Percentiles rank a stretch among this genome's conserved stretches.
These are phyloP conservation scores for Indicator maculatus DNA, from an alignment of 2,113 vertebrate genomes.

Conservation along the genomic window DNA sequence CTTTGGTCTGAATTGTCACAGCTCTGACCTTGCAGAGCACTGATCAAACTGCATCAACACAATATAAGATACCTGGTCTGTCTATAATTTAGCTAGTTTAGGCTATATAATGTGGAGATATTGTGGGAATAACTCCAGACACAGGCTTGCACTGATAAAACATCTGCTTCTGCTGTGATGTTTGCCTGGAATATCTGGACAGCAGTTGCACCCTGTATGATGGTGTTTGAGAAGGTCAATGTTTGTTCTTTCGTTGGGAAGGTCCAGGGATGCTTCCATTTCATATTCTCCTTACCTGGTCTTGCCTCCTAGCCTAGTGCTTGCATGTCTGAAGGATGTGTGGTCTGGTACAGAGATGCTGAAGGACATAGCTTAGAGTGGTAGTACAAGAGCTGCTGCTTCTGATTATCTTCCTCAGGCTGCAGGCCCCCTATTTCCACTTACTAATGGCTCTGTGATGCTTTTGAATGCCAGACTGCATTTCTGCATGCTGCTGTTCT, in stretches of 20 bases:
- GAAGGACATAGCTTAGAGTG: background rate
- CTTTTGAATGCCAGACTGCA: background rate
- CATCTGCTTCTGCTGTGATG: background rate
- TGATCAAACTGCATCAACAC: background rate
- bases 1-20: background rate
- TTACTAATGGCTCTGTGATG: accelerated
- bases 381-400: background rate
- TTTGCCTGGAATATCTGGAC: background rate
- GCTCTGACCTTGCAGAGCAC: background rate
- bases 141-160: background rate
- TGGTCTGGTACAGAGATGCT: background rate
- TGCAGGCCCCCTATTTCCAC: background rate
- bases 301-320: background rate
- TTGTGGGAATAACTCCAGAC: background rate
- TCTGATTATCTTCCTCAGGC: background rate
- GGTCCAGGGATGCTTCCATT: background rate
- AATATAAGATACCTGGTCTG: accelerated
- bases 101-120: background rate
- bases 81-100: background rate
- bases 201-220: accelerated
- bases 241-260: background rate
- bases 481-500: background rate
- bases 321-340: background rate
- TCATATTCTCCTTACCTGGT: background rate
- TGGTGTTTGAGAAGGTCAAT: background rate